Evolutionary conservation across 2,888 invertebrate species (phyloP), one percentile per base, ranked within the genome.

Genomic region (Megastigmus dorsalis): DNA sequence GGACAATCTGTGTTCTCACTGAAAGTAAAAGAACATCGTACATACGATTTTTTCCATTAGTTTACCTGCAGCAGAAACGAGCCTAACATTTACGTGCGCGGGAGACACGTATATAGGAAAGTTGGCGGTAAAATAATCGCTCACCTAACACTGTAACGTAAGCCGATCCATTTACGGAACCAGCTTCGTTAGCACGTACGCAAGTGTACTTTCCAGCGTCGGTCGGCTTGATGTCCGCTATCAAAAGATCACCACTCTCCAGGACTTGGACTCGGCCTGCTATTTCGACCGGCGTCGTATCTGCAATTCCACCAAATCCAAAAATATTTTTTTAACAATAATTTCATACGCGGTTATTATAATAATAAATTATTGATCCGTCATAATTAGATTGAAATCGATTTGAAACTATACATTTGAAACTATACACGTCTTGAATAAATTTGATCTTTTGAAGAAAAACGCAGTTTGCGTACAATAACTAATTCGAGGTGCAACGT

Each of bases 151-250:
- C 96, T 79, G 92, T 91, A 73, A 98, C 91, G 87, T 92, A 93
- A 48, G 95, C 97, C 80, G 95, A 93, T 70, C 94, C 97, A 79
- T 93, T 92, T 33, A 95, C 94, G 78, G 92, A 92, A 48, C 98
- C 98, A 65, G 96, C 96, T 88, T 95, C 95, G 87, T 98, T 98
- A 62, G 94, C 91, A 76, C 97, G 92, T 55, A 94, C 90, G 88
- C 98, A 98, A 9, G 94, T 94, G 88, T 98, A 98, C 85, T 94
- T 92, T 28, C 97, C 98, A 75, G 93, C 94, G 88, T 98, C 97
- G 28, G 92, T 90, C 78, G 94, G 92, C 76, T 94, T 92, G 2
- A 96, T 94, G 74, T 95, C 94, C 5, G 96, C 94, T 79, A 98
- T 95, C 80, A 97, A 90, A 81, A 98, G 91, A 89, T 96, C 96